Base-by-base conservation (phyloP, 2,797 vertebrate genomes). In the Crenichthys baileyi region DNA sequence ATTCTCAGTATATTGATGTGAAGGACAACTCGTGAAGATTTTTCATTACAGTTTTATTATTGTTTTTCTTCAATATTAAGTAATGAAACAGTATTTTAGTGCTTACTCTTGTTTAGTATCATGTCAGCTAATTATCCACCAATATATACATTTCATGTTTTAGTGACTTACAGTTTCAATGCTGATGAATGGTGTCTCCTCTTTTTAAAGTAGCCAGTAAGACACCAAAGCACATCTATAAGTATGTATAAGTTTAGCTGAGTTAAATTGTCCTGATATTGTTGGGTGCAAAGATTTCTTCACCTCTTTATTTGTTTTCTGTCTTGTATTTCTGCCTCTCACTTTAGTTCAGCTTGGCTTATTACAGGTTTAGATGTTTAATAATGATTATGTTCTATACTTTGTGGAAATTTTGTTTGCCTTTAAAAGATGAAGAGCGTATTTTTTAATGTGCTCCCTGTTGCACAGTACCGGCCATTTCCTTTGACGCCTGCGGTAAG, bases 1-100 rank as follows among this genome's bases (percentile, higher is more conserved):
- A 93, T 88, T 90, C 77, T 85, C 83, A 77, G 26, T 88, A 80
- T 88, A 65, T 79, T 77, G 68, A 85, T 89, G 77, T 90, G 53
- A 76, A 81, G 44, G 70, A 85, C 74, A 60, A 86, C 60, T 78
- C 61, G n/a, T 80, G 61, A 70, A 8, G 41, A 60, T 80, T 83
- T 73, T 72, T 63, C 41, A 41, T 60, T 76, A 56, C 26, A 1
- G 6, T 80, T 81, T 79, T 60, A 41, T 70, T 76, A 29, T 41
- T 71, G 15, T 75, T 56, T 44, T 11, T 50, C 18, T 87, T 76
- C 79, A 31, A 50, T 74, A 70, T 15, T 70, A 80, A 58, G 39
- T 60, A 44, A 89, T 74, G 60, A 82, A 53, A 55, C 58, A 50
- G 55, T 75, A 61, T 80, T 79, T 84, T 36, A 48, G 26, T 70